Evolutionary conservation across 1,140 invertebrate genomes (phyloP).

Genomic region (Dreissena rostriformis): DNA sequence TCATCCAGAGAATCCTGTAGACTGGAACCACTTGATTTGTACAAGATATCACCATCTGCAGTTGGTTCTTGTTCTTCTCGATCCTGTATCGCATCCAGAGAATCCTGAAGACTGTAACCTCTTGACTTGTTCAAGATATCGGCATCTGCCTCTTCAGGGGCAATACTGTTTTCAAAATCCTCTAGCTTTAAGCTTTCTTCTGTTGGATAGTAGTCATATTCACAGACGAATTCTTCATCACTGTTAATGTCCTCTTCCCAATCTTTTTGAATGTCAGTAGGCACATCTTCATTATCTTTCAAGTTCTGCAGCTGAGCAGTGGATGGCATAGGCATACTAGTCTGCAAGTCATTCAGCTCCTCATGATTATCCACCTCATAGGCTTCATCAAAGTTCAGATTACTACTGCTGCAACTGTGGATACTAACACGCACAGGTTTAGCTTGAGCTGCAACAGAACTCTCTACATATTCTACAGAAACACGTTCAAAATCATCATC

Average conservation of each 20-base stretch:
- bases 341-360: not conserved
- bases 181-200: not conserved
- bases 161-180: not conserved
- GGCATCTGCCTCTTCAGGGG: too few species aligned
- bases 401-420: not conserved
- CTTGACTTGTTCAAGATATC: not conserved
- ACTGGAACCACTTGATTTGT: constrained; percentile 30
- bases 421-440: not conserved
- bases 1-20: constrained; percentile 17
- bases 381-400: constrained; percentile 48
- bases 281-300: too few species aligned
- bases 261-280: too few species aligned
- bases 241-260: too few species aligned
- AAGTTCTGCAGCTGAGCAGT: not conserved
- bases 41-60: not conserved
- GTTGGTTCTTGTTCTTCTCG: not conserved
- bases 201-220: not conserved
- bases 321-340: not conserved
- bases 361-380: constrained; percentile 32
- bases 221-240: not conserved
- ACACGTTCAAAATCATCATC: too few species aligned
- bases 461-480: too few species aligned
- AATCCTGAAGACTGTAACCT: not conserved
- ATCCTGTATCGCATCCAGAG: too few species aligned
- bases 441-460: too few species aligned